Base-by-base conservation (phyloP, 1,140 invertebrate species). In the Heliconius hermathena region DNA sequence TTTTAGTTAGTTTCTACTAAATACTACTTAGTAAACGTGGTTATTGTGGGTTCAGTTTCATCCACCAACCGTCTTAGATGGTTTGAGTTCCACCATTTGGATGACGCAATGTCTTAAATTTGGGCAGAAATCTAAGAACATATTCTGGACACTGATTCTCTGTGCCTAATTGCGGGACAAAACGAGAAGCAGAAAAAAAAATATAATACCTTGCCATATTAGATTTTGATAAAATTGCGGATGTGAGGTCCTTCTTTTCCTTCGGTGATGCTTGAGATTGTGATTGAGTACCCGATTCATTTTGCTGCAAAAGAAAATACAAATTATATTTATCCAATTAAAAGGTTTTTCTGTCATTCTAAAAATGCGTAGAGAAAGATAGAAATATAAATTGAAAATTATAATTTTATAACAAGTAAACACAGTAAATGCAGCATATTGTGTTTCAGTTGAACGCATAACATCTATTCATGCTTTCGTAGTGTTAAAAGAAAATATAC, bases 131-230 rank as follows among this genome's bases (percentile, higher is more conserved):
- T 52, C 49, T 46, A 46, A 46, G 41, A 46, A 52, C 5, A 20
- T 52, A 20, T 52, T 46, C 41, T 13, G 41, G 41, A 46, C 49
- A 52, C 18, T 52, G 4, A 16, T 20, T 18, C 16, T 20, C 49
- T 20, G 16, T 52, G 18, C 49, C 6, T 0, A 52, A 20, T 20
- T 20, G 16, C 20, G 18, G 18, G 49, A 6, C 8, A 5, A 52
- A 52, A 18, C 18, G 49, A 8, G 5, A 20, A 18, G 18, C 5
- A 18, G 16, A 52, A 46, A 13, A 46, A 46, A 54, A 4, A 2
- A 8, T 36, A 8, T 9, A 57, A 22, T 57, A 97, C 97, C 97
- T 96, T 83, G 96, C 96, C 95, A 97, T 97, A 83, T 97, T 97
- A 33, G 96, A 96, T 91, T 96, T 96, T 2, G 95, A 95, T 74